phyloP scores from a whole-genome alignment of 2,113 vertebrate genomes.

The Scortum barcoo region DNA sequence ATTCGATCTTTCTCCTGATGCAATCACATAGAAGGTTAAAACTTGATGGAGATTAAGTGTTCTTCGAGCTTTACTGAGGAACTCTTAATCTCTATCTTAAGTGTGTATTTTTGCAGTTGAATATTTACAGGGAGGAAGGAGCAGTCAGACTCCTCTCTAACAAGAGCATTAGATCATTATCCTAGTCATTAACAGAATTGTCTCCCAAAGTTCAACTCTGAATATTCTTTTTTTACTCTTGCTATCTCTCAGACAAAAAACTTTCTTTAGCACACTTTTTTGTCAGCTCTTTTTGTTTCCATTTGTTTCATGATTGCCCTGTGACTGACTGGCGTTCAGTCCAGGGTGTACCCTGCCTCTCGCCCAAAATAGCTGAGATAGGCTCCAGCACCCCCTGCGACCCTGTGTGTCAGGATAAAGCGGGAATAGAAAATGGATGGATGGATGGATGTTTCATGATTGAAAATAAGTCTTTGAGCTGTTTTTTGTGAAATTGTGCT shows the following conservation, averaged over 20 bases:
- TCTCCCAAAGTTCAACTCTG: constrained; percentile 33
- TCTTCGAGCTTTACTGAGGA: constrained; percentile 19
- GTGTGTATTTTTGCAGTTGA: constrained; percentile 5
- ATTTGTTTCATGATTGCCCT: no score
- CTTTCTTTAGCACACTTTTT: not conserved
- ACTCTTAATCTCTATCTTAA: constrained; percentile 30
- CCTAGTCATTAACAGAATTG: constrained; percentile 45
- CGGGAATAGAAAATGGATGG: no score
- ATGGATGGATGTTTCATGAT: no score
- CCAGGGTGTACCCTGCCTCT: no score
- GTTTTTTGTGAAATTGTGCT: not conserved
- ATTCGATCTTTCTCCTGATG: constrained; percentile 1
- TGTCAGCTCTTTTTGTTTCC: not conserved
- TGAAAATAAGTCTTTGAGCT: not conserved
- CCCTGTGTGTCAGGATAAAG: no score
- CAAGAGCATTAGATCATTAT: constrained; percentile 26
- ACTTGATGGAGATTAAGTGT: constrained; percentile 19
- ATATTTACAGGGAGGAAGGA: constrained; percentile 35
- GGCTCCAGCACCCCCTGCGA: no score
- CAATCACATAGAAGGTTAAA: constrained; percentile 14
- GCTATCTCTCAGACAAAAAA: no score
- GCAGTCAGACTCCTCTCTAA: constrained; percentile 21
- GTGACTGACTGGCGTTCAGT: no score
- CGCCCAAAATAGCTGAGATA: no score
- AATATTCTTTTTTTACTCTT: no score